Conservation (phyloP, 2,113 vertebrate species). For the Columba janthina region DNA sequence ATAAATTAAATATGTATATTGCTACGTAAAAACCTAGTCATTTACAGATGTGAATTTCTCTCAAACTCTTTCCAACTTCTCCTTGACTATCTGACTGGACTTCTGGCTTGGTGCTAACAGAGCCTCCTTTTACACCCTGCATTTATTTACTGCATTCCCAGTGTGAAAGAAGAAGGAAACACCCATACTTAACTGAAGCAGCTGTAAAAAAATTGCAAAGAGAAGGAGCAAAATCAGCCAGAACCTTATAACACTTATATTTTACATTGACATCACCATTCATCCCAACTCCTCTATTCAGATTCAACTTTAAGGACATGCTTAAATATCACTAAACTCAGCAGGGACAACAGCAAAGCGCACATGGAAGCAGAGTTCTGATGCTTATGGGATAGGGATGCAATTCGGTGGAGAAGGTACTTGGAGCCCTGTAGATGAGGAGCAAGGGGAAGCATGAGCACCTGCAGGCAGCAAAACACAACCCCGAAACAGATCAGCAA, state of each 20-base stretch:
- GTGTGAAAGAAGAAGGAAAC: background rate
- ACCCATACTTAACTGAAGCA: background rate
- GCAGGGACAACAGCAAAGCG: background rate
- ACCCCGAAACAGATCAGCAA: background rate
- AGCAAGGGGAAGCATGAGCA: background rate
- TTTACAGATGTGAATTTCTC: conserved; percentile 15
- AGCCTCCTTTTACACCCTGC: background rate
- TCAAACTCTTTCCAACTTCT: conserved; percentile 1
- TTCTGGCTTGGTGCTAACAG: background rate
- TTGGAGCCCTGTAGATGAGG: background rate
- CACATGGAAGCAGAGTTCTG: background rate
- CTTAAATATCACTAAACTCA: background rate
- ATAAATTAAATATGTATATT: conserved; percentile 56
- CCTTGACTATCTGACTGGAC: background rate
- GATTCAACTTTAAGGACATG: background rate
- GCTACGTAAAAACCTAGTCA: conserved; percentile 36
- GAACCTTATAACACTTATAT: background rate
- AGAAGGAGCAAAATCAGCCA: background rate
- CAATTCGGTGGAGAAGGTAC: background rate
- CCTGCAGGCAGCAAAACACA: background rate
- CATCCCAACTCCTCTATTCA: background rate
- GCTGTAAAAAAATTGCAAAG: background rate
- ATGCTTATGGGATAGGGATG: accelerated
- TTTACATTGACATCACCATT: background rate
- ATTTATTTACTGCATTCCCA: background rate